Evolutionary conservation across 2,113 vertebrate genomes (phyloP), one percentile per base, ranked within the genome.

Genomic region (Ctenodactylus gundi): DNA sequence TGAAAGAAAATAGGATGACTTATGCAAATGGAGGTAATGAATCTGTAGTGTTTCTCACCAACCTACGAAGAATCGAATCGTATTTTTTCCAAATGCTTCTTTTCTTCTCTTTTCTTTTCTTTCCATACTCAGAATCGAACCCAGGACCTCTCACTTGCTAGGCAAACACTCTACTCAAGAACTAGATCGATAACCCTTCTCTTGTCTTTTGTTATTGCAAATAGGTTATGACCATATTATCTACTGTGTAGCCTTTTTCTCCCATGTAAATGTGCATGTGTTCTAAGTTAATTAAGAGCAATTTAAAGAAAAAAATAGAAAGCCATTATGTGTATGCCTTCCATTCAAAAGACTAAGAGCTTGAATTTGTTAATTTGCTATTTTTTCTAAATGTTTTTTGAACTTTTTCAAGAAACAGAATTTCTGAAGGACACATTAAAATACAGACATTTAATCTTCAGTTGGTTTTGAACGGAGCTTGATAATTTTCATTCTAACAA

Each of bases 251-350:
- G 15, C 34, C 27, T 51, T 88, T 84, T 75, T 60, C 51, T 29
- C 27, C 41, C 41, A 88, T 62, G 49, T 64, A 5, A 6, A 73
- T 44, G 10, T 85, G 41, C 88, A 53, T 80, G 64, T 57, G 0
- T 83, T 78, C 57, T 78, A 91, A 64, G 57, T 84, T 84, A 83
- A 78, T 34, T 88, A 9, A 49, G 70, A n/a, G n/a, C n/a, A 88
- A 87, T 73, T 91, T 67, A 92, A 80, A 46, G 21, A 57, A 65
- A 84, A 73, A 17, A n/a, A n/a, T n/a, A 6, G 49, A 49, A 57
- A 94, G 29, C 80, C 57, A 75, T 72, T 46, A 39, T 85, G 14
- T 4, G 55, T 14, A 80, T 92, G 1, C 46, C n/a, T 92, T 36
- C 5, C 23, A 85, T 75, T 85, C 14, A 76, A 85, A 75, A 62